phyloP scores from a whole-genome alignment of 92 coral and sea anemone genomes.

The Blastomussa wellsi region DNA sequence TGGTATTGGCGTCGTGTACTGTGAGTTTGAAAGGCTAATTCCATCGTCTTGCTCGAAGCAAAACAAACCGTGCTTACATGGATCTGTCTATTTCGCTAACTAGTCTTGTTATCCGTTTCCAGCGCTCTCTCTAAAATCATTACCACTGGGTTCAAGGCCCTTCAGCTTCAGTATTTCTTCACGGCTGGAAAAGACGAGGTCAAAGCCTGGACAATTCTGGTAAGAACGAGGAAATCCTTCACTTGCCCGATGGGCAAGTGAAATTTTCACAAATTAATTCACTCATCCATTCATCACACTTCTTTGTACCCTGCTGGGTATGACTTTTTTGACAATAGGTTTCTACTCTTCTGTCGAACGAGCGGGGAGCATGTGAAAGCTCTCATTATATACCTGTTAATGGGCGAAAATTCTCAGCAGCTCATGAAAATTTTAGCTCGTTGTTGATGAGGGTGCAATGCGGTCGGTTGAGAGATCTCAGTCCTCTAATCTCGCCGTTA shows the following conservation, averaged over 20 bases:
- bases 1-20: too few species aligned
- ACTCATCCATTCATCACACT: too few species aligned
- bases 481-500: not conserved
- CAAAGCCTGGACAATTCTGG: constrained; percentile 97
- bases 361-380: too few species aligned
- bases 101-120: constrained; percentile 2
- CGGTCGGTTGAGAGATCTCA: not conserved
- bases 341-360: too few species aligned
- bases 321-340: too few species aligned
- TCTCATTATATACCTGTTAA: too few species aligned
- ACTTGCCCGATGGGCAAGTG: too few species aligned
- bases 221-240: constrained; percentile 33
- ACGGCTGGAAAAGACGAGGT: constrained; percentile 98
- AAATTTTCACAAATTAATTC: too few species aligned
- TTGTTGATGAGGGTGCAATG: not conserved
- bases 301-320: too few species aligned
- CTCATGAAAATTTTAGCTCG: not conserved
- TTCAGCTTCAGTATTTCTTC: constrained; percentile 95
- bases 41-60: not conserved
- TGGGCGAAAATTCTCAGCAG: not conserved
- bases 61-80: not conserved
- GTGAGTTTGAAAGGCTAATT: not conserved
- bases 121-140: constrained; percentile 92
- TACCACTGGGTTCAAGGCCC: constrained; percentile 94
- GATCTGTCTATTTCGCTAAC: not conserved